Conservation (phyloP, 2,113 vertebrate genomes). For the Mustelus asterias region DNA sequence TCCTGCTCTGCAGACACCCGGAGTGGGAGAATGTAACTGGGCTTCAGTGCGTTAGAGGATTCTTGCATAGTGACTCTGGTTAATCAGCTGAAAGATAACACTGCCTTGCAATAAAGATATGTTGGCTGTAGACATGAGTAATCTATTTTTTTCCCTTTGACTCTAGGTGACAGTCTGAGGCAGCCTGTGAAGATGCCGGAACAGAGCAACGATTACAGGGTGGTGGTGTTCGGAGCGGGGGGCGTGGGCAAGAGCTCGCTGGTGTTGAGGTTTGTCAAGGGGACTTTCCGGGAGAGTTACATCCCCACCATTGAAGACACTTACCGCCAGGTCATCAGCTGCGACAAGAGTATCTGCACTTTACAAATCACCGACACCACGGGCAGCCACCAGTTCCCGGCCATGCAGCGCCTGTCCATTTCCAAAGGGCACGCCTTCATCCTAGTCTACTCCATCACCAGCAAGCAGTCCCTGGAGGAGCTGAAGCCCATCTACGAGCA, state of each 20-base stretch:
- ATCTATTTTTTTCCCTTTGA: slow-evolving; percentile 19
- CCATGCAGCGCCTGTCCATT: slow-evolving; percentile 74
- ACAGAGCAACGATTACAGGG: slow-evolving; percentile 73
- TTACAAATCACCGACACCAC: slow-evolving; percentile 75
- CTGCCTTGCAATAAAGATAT: neutral
- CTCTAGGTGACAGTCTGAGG: slow-evolving; percentile 7
- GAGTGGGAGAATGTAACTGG: neutral
- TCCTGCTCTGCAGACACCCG: neutral
- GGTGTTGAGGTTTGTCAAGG: slow-evolving; percentile 69
- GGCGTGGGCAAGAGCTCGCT: slow-evolving; percentile 73
- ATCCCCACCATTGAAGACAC: slow-evolving; percentile 74
- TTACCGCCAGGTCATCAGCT: slow-evolving; percentile 75
- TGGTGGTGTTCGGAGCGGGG: slow-evolving; percentile 71
- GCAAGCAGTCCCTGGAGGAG: slow-evolving; percentile 68
- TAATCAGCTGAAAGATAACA: neutral
- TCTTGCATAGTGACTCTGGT: neutral
- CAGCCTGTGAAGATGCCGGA: slow-evolving; percentile 60
- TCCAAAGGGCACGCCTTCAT: slow-evolving; percentile 73
- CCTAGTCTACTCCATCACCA: slow-evolving; percentile 70
- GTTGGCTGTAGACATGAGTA: neutral
- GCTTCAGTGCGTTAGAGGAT: neutral
- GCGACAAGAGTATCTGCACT: slow-evolving; percentile 74
- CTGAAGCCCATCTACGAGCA: slow-evolving; percentile 71
- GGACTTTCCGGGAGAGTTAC: slow-evolving; percentile 73
- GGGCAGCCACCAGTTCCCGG: slow-evolving; percentile 71